Percentiles rank a stretch among this genome's conserved stretches.
Conservation (phyloP, 2,888 invertebrate genomes). For the Zhuqinia jingwanae region DNA sequence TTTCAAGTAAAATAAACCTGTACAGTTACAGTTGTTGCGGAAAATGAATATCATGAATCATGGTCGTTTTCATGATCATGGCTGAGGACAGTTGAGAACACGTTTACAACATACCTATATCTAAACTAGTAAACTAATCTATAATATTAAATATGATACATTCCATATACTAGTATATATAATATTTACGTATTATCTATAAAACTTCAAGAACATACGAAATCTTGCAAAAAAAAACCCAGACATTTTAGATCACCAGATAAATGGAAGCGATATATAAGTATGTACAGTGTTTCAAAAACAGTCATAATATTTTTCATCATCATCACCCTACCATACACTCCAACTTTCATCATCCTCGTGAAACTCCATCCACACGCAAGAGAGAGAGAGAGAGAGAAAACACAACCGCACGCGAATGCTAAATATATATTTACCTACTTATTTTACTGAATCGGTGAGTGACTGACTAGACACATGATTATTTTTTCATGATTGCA, state of each 20-base stretch:
- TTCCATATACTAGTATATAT: not conserved
- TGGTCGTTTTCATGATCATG: slow-evolving; percentile 37
- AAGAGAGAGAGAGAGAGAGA: not conserved
- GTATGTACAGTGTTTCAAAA: not conserved
- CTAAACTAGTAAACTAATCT: slow-evolving; percentile 10
- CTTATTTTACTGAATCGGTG: not conserved
- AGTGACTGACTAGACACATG: slow-evolving; percentile 9
- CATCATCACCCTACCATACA: not conserved
- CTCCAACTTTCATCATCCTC: slow-evolving; percentile 26
- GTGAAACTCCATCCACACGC: not conserved
- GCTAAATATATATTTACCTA: not conserved
- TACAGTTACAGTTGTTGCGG: not conserved
- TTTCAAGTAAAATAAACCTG: not conserved
- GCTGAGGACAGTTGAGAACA: not conserved
- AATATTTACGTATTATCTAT: not conserved
- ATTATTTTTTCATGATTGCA: slow-evolving; percentile 34
- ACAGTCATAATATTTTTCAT: not conserved
- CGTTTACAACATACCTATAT: not conserved
- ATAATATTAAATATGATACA: not conserved
- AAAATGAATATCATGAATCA: slow-evolving; percentile 46
- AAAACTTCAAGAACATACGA: not conserved
- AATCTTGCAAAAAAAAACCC: slow-evolving; percentile 19
- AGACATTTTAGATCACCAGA: slow-evolving; percentile 25
- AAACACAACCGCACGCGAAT: slow-evolving; percentile 7
- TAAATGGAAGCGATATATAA: slow-evolving; percentile 1